Conservation (phyloP, 2,113 vertebrate genomes). For the Arenaria interpres region DNA sequence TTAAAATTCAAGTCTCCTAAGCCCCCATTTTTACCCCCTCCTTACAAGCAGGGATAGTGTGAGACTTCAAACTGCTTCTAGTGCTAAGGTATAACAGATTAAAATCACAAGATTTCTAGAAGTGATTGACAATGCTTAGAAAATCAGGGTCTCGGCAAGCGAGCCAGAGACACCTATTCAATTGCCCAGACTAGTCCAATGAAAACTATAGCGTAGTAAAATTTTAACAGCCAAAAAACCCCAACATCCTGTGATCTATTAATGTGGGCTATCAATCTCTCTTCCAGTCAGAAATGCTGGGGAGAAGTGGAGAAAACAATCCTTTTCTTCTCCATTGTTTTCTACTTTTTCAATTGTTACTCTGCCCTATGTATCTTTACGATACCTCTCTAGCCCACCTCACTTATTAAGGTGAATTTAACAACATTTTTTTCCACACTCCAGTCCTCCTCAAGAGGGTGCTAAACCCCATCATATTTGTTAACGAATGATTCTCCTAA, state of each 20-base stretch:
- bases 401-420: neutral
- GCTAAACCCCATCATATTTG: neutral
- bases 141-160: neutral
- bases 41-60: neutral
- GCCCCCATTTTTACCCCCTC: fast-evolving
- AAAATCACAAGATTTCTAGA: neutral
- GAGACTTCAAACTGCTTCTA: neutral
- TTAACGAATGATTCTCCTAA: neutral
- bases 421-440: neutral
- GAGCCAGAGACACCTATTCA: neutral
- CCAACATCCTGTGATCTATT: neutral
- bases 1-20: neutral
- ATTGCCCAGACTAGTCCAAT: neutral
- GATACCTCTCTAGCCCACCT: neutral
- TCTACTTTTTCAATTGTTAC: neutral
- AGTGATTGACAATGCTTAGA: neutral
- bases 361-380: neutral
- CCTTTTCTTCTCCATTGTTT: neutral
- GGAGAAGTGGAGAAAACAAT: neutral
- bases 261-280: neutral
- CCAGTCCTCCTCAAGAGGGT: neutral
- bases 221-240: neutral
- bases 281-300: neutral
- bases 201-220: neutral
- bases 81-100: neutral